Evolutionary conservation across 2,888 invertebrate genomes (phyloP).

Genomic region (Odiellus spinosus): DNA sequence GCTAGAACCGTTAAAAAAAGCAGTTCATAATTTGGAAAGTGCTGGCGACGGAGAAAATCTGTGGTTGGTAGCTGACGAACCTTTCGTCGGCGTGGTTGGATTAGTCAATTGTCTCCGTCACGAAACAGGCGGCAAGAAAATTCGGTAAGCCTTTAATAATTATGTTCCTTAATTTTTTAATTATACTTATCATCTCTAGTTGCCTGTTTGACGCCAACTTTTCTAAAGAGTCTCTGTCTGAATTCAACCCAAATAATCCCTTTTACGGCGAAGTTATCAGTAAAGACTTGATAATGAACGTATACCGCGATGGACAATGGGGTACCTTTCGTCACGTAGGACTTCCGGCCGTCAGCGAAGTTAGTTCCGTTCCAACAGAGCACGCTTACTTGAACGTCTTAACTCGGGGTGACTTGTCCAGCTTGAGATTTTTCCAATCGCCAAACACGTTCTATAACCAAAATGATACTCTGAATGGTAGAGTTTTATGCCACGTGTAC

Average conservation of each 20-base stretch:
- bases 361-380: conserved; percentile 38
- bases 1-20: conserved; percentile 56
- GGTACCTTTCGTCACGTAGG: conserved; percentile 34
- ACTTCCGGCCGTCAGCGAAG: neutral
- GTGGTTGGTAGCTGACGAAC: conserved; percentile 30
- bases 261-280: conserved; percentile 23
- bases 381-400: conserved; percentile 90
- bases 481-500: conserved; percentile 23
- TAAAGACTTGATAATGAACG: conserved; percentile 70
- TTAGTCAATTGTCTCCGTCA: conserved; percentile 35
- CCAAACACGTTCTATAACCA: conserved; percentile 41
- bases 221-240: neutral
- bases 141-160: conserved; percentile 16
- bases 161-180: neutral
- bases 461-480: neutral
- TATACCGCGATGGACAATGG: conserved; percentile 40
- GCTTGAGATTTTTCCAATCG: conserved; percentile 82
- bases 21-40: neutral
- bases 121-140: conserved; percentile 27
- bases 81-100: conserved; percentile 34
- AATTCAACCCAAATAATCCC: conserved; percentile 11
- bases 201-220: conserved; percentile 11
- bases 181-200: conserved; percentile 21
- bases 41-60: conserved; percentile 19
- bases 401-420: conserved; percentile 81